Conservation (phyloP, 1,140 invertebrate species). For the Solen grandis region DNA sequence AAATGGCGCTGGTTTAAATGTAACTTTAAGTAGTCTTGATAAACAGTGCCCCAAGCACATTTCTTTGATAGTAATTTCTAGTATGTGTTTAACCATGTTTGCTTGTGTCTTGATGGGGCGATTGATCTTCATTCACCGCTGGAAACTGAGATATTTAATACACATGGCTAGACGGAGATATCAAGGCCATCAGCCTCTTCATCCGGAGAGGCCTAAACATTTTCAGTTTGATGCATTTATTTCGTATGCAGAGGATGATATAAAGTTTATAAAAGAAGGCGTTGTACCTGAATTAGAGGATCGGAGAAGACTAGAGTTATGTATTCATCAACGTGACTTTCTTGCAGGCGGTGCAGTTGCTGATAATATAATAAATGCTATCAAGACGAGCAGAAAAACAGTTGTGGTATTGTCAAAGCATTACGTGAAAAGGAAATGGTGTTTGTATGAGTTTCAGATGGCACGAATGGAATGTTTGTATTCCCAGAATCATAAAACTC, state of each 20-base stretch:
- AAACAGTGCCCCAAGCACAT: not conserved
- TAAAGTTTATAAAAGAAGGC: constrained; percentile 48
- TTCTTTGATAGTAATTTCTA: not conserved
- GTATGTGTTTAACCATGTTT: not conserved
- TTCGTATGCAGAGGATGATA: constrained; percentile 60
- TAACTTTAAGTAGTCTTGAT: not conserved
- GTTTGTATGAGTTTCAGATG: constrained; percentile 78
- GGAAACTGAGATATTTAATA: constrained; percentile 39
- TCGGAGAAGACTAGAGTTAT: constrained; percentile 51
- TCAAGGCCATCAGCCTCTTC: constrained; percentile 10
- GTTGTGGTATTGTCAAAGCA: constrained; percentile 84
- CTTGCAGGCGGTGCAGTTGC: constrained; percentile 80
- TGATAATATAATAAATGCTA: constrained; percentile 84
- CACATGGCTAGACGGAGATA: constrained; percentile 24
- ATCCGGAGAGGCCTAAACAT: constrained; percentile 19
- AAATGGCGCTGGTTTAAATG: not conserved
- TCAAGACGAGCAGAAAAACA: constrained; percentile 84
- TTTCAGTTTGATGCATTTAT: constrained; percentile 66
- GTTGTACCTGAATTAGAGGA: constrained; percentile 59
- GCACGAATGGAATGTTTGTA: constrained; percentile 51
- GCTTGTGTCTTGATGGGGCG: not conserved
- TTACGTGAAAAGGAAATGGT: constrained; percentile 86
- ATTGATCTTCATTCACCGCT: constrained; percentile 6
- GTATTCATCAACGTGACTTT: constrained; percentile 72
- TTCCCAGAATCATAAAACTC: not conserved